phyloP scores from a whole-genome alignment of 2,113 vertebrate genomes.

The Actinemys pallida region DNA sequence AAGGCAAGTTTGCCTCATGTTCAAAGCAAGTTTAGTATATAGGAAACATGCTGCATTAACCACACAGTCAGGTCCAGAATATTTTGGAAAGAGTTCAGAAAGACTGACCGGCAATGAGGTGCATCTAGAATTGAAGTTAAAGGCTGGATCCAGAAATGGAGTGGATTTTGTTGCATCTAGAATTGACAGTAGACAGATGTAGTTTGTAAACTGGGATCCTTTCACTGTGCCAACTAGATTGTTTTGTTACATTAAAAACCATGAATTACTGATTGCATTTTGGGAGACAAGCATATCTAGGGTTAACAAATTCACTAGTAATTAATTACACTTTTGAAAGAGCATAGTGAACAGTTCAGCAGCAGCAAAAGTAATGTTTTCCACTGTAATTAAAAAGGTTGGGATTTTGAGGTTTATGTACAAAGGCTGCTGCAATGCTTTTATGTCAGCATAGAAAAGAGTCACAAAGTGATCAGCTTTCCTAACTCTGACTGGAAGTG shows the following conservation, averaged over 20 bases:
- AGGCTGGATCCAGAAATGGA: neutral
- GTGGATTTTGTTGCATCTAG: neutral
- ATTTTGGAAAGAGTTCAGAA: neutral
- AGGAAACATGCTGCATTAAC: neutral
- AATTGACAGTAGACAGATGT: slow-evolving; percentile 19
- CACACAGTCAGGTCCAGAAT: neutral
- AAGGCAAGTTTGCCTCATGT: neutral
- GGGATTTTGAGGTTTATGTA: neutral
- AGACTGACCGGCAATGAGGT: neutral
- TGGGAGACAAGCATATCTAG: neutral
- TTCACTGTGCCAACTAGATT: neutral
- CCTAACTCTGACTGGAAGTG: neutral
- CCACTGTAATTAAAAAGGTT: neutral
- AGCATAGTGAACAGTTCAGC: neutral
- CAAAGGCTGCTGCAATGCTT: neutral
- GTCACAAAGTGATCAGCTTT: neutral
- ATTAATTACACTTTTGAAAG: neutral
- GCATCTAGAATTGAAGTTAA: neutral
- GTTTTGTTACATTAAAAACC: neutral
- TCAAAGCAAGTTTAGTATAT: neutral
- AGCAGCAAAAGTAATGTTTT: neutral
- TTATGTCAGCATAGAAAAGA: neutral
- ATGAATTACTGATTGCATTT: neutral
- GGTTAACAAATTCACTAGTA: accelerated
- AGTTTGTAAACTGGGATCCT: neutral